Evolutionary conservation across 1,140 invertebrate genomes (phyloP).

Genomic region (Papilio polyxenes): DNA sequence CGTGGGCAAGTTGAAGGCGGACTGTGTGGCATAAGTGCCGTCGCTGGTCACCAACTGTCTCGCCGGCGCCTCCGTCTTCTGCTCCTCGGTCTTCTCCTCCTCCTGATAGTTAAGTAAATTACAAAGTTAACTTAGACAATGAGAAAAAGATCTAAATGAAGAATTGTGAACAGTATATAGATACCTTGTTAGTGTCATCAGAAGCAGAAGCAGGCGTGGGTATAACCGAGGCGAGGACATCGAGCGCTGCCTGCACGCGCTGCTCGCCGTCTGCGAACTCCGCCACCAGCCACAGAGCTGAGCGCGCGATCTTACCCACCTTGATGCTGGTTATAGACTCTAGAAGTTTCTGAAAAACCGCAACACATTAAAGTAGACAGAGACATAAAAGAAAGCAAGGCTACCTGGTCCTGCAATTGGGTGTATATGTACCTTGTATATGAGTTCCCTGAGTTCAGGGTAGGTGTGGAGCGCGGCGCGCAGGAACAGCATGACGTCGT

Average conservation of each 20-base stretch:
- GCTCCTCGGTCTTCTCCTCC: conserved; percentile 37
- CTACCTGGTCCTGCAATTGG: background rate
- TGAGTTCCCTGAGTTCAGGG: conserved; percentile 87
- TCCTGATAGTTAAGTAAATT: conserved; percentile 36
- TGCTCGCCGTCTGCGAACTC: conserved; percentile 93
- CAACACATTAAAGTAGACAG: background rate
- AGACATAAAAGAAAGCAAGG: background rate
- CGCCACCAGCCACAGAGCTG: conserved; percentile 98
- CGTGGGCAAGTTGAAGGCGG: conserved; percentile 93
- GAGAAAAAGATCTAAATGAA: background rate
- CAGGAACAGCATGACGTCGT: conserved; percentile 97
- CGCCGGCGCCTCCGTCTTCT: conserved; percentile 62
- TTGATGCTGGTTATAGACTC: conserved; percentile 92
- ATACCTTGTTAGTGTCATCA: conserved; percentile 79
- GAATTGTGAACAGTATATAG: background rate
- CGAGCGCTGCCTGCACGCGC: conserved; percentile 91
- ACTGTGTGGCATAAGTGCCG: conserved; percentile 99
- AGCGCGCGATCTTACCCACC: conserved; percentile 93
- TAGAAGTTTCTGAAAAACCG: conserved; percentile 83
- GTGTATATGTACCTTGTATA: conserved; percentile 61
- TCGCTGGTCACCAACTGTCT: conserved; percentile 95
- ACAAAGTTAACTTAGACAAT: background rate
- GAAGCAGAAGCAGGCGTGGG: conserved; percentile 87
- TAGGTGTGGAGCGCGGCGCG: conserved; percentile 97
- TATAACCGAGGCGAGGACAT: conserved; percentile 87